Evolutionary conservation across 1,140 invertebrate genomes (phyloP).

Genomic region (Goniozus legneri): DNA sequence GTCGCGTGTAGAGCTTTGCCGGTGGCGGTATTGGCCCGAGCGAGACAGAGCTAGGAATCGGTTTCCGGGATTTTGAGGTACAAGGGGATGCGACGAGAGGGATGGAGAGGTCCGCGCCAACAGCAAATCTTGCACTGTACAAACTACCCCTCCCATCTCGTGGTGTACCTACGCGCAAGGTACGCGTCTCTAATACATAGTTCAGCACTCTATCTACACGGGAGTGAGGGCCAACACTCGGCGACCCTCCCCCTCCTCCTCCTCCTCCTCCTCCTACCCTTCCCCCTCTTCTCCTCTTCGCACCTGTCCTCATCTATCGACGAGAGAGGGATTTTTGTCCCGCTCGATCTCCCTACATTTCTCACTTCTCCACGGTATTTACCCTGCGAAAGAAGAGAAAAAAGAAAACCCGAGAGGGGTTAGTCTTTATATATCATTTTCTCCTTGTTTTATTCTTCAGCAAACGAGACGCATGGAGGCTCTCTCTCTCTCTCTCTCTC

Average conservation of each 20-base stretch:
- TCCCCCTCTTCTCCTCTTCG: slow-evolving; percentile 14
- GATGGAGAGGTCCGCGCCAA: slow-evolving; percentile 23
- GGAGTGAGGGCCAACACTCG: slow-evolving; percentile 40
- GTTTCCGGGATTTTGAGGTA: no score
- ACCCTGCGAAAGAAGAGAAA: no score
- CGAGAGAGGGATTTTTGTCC: no score
- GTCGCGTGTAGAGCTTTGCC: no score
- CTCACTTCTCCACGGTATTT: slow-evolving; percentile 5
- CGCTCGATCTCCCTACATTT: slow-evolving; percentile 9
- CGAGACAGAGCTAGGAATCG: no score
- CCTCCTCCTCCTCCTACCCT: slow-evolving; percentile 11
- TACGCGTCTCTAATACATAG: slow-evolving; percentile 48
- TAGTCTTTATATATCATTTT: no score
- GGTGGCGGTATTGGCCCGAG: no score
- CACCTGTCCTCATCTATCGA: slow-evolving; percentile 11
- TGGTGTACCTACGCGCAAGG: slow-evolving; percentile 35
- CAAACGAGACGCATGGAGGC: slow-evolving; percentile 16
- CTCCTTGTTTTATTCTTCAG: no score
- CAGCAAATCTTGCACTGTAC: slow-evolving; percentile 42
- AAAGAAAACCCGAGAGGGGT: no score
- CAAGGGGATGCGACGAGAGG: no score
- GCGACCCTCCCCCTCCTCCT: slow-evolving; percentile 30
- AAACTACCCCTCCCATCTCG: no score
- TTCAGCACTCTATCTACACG: slow-evolving; percentile 46
- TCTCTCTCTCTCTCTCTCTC: neutral